phyloP scores from a whole-genome alignment of 2,113 vertebrate species.

The Myrmecobius fasciatus region DNA sequence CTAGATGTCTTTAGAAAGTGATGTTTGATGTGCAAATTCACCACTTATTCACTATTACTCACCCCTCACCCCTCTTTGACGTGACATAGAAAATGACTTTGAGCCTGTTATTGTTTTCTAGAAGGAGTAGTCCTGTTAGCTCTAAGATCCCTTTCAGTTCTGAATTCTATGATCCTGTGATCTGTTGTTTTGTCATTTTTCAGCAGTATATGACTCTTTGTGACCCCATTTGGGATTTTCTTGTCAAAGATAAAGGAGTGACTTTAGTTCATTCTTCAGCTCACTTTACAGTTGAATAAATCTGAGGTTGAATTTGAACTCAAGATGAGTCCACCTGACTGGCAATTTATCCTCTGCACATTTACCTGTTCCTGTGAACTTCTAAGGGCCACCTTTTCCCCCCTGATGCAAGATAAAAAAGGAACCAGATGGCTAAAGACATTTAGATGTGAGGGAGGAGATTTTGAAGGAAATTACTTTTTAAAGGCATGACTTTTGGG shows the following conservation, averaged over 20 bases:
- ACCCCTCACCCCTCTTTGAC: neutral
- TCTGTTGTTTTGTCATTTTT: neutral
- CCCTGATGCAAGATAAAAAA: neutral
- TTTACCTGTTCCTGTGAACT: neutral
- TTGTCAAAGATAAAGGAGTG: neutral
- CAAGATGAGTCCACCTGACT: neutral
- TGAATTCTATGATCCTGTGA: neutral
- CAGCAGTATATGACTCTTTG: neutral
- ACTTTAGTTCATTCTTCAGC: neutral
- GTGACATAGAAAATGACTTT: neutral
- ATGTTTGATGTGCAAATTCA: neutral
- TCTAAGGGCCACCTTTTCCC: neutral
- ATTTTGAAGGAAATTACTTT: neutral
- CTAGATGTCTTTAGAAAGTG: neutral
- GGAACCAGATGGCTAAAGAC: neutral
- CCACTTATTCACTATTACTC: neutral
- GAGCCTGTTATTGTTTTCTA: neutral
- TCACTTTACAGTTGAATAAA: neutral
- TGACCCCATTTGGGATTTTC: neutral
- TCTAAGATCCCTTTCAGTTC: neutral
- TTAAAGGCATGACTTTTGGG: neutral
- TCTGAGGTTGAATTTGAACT: neutral
- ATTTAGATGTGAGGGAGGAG: neutral
- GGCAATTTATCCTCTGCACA: neutral
- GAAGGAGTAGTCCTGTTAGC: neutral